These are phyloP conservation scores for Eulithis testata DNA, from an alignment of 2,888 invertebrate species.

Conservation along the genomic window DNA sequence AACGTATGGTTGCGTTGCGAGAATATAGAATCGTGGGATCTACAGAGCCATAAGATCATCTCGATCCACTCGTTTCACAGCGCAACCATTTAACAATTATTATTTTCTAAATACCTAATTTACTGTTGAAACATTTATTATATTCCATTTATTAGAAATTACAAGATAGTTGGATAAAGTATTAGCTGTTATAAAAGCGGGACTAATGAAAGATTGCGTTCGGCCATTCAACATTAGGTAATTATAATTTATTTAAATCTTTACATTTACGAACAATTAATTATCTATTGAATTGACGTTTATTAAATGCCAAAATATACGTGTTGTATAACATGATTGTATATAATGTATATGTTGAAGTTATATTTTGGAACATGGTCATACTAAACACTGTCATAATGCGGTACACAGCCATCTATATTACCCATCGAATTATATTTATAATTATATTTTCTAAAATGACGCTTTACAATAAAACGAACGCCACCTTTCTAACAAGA, in stretches of 20 bases:
- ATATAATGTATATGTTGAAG: constrained; percentile 24
- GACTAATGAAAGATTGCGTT: constrained; percentile 44
- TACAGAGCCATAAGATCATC: constrained; percentile 40
- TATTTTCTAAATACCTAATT: constrained; percentile 18
- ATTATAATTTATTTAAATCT: constrained; percentile 19
- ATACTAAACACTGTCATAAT: constrained; percentile 24
- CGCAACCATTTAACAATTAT: constrained; percentile 36
- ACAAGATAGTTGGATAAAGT: constrained; percentile 48
- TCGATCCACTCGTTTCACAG: constrained; percentile 40
- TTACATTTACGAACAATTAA: constrained; percentile 25
- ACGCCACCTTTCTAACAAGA: constrained; percentile 41
- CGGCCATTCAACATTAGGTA: constrained; percentile 28
- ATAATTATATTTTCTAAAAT: constrained; percentile 31
- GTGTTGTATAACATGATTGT: constrained; percentile 16
- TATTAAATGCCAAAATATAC: constrained; percentile 28
- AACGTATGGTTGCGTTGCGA: constrained; percentile 45
- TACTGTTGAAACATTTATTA: constrained; percentile 45
- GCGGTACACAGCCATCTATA: constrained; percentile 42
- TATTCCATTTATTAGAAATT: constrained; percentile 46
- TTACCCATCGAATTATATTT: constrained; percentile 35
- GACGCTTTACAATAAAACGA: constrained; percentile 33
- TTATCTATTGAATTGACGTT: constrained; percentile 36
- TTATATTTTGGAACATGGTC: constrained; percentile 20
- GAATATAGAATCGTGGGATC: constrained; percentile 41
- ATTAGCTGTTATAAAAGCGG: constrained; percentile 51